phyloP scores from a whole-genome alignment of 1,140 invertebrate genomes.

The Dendroctonus valens region DNA sequence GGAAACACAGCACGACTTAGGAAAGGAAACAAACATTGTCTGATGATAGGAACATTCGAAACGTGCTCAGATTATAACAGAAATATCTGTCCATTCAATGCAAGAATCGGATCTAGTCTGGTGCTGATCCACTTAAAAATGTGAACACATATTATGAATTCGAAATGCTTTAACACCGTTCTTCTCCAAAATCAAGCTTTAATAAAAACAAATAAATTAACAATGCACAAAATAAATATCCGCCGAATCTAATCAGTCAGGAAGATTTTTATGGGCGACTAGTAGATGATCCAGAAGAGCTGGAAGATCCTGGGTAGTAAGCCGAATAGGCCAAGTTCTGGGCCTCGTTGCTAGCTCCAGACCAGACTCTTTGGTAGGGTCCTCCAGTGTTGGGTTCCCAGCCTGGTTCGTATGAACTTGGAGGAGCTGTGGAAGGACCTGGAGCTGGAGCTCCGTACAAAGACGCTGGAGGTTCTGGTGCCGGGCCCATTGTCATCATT shows the following conservation, averaged over 20 bases:
- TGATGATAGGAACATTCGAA: too few relatives aligned
- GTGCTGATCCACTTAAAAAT: too few relatives aligned
- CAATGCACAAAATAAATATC: constrained; percentile 7
- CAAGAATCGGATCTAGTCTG: too few relatives aligned
- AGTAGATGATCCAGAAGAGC: constrained; percentile 36
- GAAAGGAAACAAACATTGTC: too few relatives aligned
- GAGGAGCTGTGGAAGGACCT: constrained; percentile 58
- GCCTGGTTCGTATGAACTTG: constrained; percentile 63
- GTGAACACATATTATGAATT: too few relatives aligned
- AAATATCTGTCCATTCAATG: too few relatives aligned
- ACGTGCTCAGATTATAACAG: too few relatives aligned
- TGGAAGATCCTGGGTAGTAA: constrained; percentile 62
- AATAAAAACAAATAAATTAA: constrained; percentile 16
- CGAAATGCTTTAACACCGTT: too few relatives aligned
- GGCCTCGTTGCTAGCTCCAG: constrained; percentile 53
- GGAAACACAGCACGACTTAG: too few relatives aligned
- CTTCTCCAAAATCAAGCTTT: background rate
- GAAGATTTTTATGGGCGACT: constrained; percentile 28
- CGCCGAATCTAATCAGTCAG: background rate
- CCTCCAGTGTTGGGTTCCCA: constrained; percentile 69
- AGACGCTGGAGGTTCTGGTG: constrained; percentile 54
- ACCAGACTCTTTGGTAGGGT: constrained; percentile 74
- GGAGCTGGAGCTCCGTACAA: constrained; percentile 61
- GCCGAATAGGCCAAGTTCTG: constrained; percentile 76
- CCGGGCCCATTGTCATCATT: constrained; percentile 56